Evolutionary conservation across 2,888 invertebrate genomes (phyloP), one percentile per base, ranked within the genome.

Genomic region (Autographa gamma): DNA sequence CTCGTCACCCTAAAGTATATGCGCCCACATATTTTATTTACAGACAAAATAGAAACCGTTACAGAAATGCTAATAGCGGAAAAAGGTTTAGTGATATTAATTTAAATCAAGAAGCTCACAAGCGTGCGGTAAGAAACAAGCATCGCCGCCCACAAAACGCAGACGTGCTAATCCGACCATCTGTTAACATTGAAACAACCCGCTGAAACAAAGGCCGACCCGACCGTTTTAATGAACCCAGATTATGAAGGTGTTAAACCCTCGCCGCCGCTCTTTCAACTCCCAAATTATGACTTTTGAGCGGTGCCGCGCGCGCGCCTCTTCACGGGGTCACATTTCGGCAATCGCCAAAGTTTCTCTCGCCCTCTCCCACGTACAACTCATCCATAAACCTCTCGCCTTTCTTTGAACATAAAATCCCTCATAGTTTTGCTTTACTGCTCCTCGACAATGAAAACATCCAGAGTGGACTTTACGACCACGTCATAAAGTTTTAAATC

Each of bases 241-340:
- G 95, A 94, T 95, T 95, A 95, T 94, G 94, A 95, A 95, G 95
- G 95, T 95, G 95, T 95, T 95, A 95, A 95, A 93, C 92, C 92
- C 87, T 90, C 91, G 88, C 86, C 90, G 93, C 91, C 87, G 90
- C 90, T 93, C 95, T 94, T 95, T 95, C 93, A 94, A 95, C 94
- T 94, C 85, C 91, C 93, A 93, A 95, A 95, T 95, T 95, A 95
- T 95, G 92, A 92, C 91, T 93, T 92, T 90, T 90, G 91, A 91
- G 86, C 85, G 85, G 85, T 82, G 91, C 91, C 92, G 88, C 82
- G 88, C 90, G 91, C 90, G 84, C 80, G 82, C 74, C 81, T 82
- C 91, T 92, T 92, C 91, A 90, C 91, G 91, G 92, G 93, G 92
- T 93, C 93, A 92, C 88, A 92, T 93, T 94, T 93, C 93, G 93